A percentile compares a stretch with the other conserved stretches of the same genome.
phyloP scores from a whole-genome alignment of 2,888 invertebrate genomes.

The Gnatocerus cornutus region DNA sequence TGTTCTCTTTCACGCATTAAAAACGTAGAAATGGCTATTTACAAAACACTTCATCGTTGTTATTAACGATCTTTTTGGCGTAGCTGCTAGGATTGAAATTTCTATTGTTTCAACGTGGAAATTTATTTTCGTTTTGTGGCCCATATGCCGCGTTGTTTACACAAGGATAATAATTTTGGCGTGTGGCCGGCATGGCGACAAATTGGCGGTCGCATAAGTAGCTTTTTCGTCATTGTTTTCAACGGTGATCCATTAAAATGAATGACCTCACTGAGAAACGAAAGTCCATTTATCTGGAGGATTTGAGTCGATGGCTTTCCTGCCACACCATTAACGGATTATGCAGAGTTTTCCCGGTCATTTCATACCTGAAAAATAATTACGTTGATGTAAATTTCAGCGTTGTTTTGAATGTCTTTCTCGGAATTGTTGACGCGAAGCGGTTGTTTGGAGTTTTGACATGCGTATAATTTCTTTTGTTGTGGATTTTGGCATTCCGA shows the following conservation, averaged over 20 bases:
- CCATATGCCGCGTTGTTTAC: constrained; percentile 9
- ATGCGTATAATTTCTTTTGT: constrained; percentile 26
- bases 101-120: not conserved
- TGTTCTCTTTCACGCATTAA: not conserved
- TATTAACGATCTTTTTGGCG: no score
- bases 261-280: constrained; percentile 9
- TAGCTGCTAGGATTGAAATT: no score
- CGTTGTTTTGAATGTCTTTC: not conserved
- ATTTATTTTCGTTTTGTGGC: not conserved
- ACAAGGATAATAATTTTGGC: constrained; percentile 13
- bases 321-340: constrained; percentile 38
- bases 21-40: not conserved
- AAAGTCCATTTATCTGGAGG: constrained; percentile 27
- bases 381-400: constrained; percentile 10
- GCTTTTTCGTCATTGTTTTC: constrained; percentile 22
- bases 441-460: constrained; percentile 10
- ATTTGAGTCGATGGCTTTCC: constrained; percentile 14
- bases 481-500: not conserved
- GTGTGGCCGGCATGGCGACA: not conserved
- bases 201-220: constrained; percentile 14
- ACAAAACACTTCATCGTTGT: not conserved
- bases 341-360: constrained; percentile 15
- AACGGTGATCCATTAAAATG: constrained; percentile 22
- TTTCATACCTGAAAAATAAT: constrained; percentile 16
- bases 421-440: constrained; percentile 5